These are phyloP conservation scores for Pantelozetes paolii DNA, from an alignment of 2,888 invertebrate species.

Conservation along the genomic window DNA sequence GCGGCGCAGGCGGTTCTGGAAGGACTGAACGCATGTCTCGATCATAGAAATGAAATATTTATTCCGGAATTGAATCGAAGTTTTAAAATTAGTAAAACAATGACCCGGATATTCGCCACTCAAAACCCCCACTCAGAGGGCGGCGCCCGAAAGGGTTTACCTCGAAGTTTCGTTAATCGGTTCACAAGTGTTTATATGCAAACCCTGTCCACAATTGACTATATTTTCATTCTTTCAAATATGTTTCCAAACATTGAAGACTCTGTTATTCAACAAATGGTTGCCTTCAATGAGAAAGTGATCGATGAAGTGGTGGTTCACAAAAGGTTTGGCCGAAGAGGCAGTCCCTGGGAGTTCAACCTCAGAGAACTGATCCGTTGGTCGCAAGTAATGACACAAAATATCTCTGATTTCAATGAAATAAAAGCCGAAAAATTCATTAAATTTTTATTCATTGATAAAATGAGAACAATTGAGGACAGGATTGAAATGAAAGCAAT, in stretches of 20 bases:
- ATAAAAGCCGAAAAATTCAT: constrained; percentile 62
- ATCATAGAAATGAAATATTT: constrained; percentile 92
- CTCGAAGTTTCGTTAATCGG: constrained; percentile 92
- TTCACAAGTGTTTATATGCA: constrained; percentile 72
- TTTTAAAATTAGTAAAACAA: constrained; percentile 64
- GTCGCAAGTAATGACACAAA: constrained; percentile 64
- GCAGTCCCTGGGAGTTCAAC: constrained; percentile 96
- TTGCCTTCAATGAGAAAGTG: constrained; percentile 67
- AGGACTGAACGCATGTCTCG: constrained; percentile 95
- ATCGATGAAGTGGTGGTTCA: constrained; percentile 30
- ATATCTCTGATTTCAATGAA: constrained; percentile 25
- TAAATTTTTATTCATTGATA: constrained; percentile 74
- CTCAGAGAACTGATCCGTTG: constrained; percentile 88
- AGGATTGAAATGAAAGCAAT: constrained; percentile 62
- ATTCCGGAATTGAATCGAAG: constrained; percentile 88
- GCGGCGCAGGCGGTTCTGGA: constrained; percentile 98
- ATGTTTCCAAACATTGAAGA: constrained; percentile 64
- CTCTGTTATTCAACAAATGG: constrained; percentile 64
- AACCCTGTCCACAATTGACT: constrained; percentile 62
- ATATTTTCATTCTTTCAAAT: constrained; percentile 61
- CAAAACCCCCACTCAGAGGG: constrained; percentile 96
- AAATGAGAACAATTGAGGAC: constrained; percentile 77
- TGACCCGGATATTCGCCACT: constrained; percentile 88
- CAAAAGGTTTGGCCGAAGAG: constrained; percentile 61
- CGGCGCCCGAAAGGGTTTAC: constrained; percentile 89